phyloP scores from a whole-genome alignment of 2,113 vertebrate genomes.

The Hippolais icterina region DNA sequence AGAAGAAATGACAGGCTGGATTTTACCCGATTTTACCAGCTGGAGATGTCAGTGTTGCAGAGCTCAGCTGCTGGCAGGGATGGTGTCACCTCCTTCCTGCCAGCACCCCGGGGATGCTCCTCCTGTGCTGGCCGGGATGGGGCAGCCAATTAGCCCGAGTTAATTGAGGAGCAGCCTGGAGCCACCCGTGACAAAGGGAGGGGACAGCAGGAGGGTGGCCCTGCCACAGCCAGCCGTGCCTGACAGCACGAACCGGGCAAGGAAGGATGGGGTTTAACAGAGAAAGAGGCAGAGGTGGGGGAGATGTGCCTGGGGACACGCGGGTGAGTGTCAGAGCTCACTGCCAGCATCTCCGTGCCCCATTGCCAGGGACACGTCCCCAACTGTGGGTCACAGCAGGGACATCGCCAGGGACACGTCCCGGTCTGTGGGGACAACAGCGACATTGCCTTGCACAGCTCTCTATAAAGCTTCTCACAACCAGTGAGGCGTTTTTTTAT shows the following conservation, averaged over 20 bases:
- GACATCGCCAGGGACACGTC: background rate
- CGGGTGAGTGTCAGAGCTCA: background rate
- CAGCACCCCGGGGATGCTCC: background rate
- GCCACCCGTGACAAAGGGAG: background rate
- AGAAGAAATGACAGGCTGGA: background rate
- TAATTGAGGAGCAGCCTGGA: background rate
- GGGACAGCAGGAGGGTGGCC: background rate
- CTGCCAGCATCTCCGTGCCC: background rate
- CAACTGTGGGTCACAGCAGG: fast-evolving
- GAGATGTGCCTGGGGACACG: fast-evolving
- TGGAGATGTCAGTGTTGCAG: background rate
- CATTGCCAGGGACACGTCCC: background rate
- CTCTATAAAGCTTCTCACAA: background rate
- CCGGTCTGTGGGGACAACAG: fast-evolving
- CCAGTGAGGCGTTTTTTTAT: background rate
- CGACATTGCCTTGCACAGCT: background rate
- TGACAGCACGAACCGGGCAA: too few relatives aligned
- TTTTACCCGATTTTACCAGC: too few relatives aligned
- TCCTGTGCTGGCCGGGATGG: background rate
- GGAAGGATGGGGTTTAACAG: background rate
- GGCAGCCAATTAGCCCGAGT: fast-evolving
- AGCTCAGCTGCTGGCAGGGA: fast-evolving
- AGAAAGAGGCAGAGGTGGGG: background rate
- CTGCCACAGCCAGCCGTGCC: fast-evolving
- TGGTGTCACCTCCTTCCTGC: background rate